Base-by-base conservation (phyloP, 2,113 vertebrate species). In the Oncorhynchus gorbuscha region DNA sequence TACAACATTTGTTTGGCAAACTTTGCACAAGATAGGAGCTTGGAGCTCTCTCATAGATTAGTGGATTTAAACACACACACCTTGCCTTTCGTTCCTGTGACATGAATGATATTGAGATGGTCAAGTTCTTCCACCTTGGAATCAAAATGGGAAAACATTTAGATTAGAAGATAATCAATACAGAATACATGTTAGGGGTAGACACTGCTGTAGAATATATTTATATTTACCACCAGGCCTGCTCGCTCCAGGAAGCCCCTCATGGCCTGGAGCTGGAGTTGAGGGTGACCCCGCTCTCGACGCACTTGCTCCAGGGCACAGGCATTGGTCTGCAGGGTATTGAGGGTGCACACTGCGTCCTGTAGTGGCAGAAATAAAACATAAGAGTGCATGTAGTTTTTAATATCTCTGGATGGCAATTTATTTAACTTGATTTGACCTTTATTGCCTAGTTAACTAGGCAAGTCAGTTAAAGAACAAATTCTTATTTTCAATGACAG, bases 81-180 rank as follows among this genome's bases (percentile, higher is more conserved):
- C 96, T 98, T 99, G 86, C 97, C 97, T 90, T 99, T 99, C 28
- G 97, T 99, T 80, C 97, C 97, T 0, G 97, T 98, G 73, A 98
- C 94, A 14, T 99, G 97, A 82, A 99, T 98, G 73, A 99, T 95
- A 81, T 98, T 97, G 24, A 99, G 92, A 76, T 71, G 91, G 84
- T 99, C 94, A 20, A 99, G 92, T 77, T 97, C 93, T 32, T 97
- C 93, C 77, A 98, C 95, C 97, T 99, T 87, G 48, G 71, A 74
- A 30, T 65, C 16, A 85, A 78, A 5, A 79, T 35, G 35, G 14
- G 1, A 61, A 2, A 16, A 16, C 11, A 26, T 58, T 28, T 39
- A 30, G 39, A 48, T 75, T 4, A 39, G 28, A 7, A 62, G 13
- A 62, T 3, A 62, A 13, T 9, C 59, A 20, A 4, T 20, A 26